Evolutionary conservation across 2,113 vertebrate genomes (phyloP).

Genomic region (Scortum barcoo): DNA sequence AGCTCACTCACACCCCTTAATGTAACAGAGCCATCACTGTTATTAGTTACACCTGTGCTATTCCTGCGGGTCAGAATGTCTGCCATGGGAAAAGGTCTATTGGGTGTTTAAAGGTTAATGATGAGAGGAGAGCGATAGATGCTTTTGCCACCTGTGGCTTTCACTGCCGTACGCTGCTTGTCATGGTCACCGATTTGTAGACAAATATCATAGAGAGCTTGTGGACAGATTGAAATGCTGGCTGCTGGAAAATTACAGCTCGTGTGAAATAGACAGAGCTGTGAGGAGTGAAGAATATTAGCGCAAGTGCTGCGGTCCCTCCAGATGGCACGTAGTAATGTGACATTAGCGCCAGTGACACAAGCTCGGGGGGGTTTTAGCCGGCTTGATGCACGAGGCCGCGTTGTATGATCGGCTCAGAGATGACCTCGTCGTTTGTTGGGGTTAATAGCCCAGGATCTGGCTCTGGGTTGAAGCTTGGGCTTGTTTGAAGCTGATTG

Average conservation of each 20-base stretch:
- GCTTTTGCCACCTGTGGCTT: constrained; percentile 54
- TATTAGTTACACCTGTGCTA: constrained; percentile 53
- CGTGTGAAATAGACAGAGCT: constrained; percentile 34
- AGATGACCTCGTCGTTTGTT: constrained; percentile 39
- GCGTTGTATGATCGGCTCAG: constrained; percentile 30
- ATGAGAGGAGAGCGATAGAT: constrained; percentile 36
- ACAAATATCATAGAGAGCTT: constrained; percentile 50
- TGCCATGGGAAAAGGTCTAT: constrained; percentile 42
- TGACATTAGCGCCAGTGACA: constrained; percentile 38
- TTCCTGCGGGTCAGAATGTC: constrained; percentile 50
- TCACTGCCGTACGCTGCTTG: constrained; percentile 27
- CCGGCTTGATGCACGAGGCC: constrained; percentile 34
- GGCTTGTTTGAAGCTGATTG: constrained; percentile 52
- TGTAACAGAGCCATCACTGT: constrained; percentile 29
- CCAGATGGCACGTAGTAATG: constrained; percentile 35
- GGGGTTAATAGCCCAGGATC: constrained; percentile 52
- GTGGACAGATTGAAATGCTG: constrained; percentile 58
- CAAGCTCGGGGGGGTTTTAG: constrained; percentile 20
- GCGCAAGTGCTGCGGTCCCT: constrained; percentile 42
- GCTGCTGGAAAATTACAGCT: constrained; percentile 44
- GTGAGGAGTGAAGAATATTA: constrained; percentile 25
- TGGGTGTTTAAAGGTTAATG: constrained; percentile 70
- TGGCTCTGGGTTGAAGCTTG: constrained; percentile 20
- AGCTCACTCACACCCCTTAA: constrained; percentile 10
- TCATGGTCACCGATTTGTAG: constrained; percentile 52